Conservation (phyloP, 2,113 vertebrate genomes). For the Urocynchramus pylzowi region DNA sequence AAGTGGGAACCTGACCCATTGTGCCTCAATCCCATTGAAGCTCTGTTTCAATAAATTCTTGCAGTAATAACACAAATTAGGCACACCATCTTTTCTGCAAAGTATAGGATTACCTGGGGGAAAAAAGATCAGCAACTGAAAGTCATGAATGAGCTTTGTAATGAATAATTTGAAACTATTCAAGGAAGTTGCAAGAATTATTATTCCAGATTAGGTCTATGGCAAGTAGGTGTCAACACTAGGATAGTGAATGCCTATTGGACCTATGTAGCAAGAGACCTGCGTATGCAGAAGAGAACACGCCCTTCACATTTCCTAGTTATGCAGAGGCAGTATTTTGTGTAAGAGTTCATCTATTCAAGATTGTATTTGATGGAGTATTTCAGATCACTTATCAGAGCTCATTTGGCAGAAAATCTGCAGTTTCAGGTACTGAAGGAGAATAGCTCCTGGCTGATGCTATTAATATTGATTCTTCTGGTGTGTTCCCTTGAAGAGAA, state of each 20-base stretch:
- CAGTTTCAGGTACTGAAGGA: background rate
- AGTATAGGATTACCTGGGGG: background rate
- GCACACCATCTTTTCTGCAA: background rate
- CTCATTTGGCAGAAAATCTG: background rate
- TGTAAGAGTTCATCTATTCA: background rate
- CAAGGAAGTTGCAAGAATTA: background rate
- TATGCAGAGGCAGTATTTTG: background rate
- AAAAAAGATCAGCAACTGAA: background rate
- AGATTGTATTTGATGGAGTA: background rate
- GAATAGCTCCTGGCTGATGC: background rate
- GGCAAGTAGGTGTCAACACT: background rate
- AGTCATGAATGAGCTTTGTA: background rate
- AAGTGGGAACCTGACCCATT: background rate
- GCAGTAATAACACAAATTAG: conserved; percentile 7
- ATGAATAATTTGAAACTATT: background rate
- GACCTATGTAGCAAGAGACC: background rate
- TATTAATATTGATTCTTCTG: background rate
- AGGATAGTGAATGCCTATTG: background rate
- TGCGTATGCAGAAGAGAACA: background rate
- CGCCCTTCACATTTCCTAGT: background rate
- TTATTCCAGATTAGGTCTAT: background rate
- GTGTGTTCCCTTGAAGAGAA: background rate
- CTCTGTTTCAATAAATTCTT: conserved; percentile 24
- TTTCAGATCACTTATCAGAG: background rate
- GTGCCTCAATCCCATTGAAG: conserved; percentile 13